Conservation (phyloP, 1,140 invertebrate genomes). For the Psix sp. region DNA sequence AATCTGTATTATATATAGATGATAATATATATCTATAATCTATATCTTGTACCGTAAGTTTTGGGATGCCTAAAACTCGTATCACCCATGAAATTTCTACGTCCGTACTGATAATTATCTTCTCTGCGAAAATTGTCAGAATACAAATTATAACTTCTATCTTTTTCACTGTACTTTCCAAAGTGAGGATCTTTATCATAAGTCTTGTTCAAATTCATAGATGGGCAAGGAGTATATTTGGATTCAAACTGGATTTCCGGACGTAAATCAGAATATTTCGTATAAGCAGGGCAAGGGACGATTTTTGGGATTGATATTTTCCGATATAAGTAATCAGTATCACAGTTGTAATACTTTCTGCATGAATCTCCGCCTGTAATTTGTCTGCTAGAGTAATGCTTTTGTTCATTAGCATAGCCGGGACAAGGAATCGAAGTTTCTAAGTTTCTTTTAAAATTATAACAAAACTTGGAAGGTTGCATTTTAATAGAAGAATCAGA, state of each 20-base stretch:
- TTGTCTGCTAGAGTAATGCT: too few relatives aligned
- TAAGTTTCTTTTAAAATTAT: conserved; percentile 34
- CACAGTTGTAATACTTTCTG: conserved; percentile 7
- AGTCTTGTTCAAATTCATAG: conserved; percentile 14
- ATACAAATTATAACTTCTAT: conserved; percentile 7
- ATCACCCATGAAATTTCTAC: conserved; percentile 2
- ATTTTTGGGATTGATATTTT: conserved; percentile 10
- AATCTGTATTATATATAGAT: too few relatives aligned
- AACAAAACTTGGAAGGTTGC: conserved; percentile 22
- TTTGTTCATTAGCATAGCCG: too few relatives aligned
- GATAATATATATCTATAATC: too few relatives aligned
- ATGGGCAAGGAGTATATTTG: conserved; percentile 22
- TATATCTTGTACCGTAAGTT: too few relatives aligned
- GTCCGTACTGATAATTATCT: not conserved
- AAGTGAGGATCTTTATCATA: conserved; percentile 22
- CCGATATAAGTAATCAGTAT: not conserved
- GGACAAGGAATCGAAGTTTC: conserved; percentile 23
- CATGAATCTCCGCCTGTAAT: too few relatives aligned
- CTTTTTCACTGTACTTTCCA: conserved; percentile 16
- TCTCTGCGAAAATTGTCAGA: conserved; percentile 1
- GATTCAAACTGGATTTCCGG: not conserved
- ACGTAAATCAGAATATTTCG: conserved; percentile 1
- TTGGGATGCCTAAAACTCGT: too few relatives aligned
- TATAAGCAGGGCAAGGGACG: conserved; percentile 13
- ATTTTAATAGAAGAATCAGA: conserved; percentile 14